phyloP scores from a whole-genome alignment of 2,113 vertebrate genomes.

The Castor canadensis region DNA sequence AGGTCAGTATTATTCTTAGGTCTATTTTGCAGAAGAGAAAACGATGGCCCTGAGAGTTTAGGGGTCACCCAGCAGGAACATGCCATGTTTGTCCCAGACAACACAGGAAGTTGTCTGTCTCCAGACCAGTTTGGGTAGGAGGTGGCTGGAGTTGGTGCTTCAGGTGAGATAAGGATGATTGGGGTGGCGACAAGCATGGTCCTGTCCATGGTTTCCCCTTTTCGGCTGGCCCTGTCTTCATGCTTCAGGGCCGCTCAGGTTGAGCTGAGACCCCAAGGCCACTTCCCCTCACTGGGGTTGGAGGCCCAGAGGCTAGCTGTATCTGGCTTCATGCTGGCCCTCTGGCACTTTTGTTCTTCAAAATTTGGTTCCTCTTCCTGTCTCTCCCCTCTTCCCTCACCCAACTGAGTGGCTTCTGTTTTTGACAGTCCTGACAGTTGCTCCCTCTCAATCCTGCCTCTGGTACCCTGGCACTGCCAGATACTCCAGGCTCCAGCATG shows the following conservation, averaged over 20 bases:
- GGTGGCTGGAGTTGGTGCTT: background rate
- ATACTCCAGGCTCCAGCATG: accelerated
- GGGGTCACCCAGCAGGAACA: background rate
- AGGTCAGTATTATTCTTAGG: background rate
- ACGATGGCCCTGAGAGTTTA: background rate
- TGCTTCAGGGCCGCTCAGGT: background rate
- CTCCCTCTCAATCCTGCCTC: background rate
- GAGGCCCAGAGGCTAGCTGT: background rate
- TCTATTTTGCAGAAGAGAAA: background rate
- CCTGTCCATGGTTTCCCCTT: background rate
- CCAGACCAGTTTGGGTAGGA: background rate
- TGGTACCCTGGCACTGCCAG: background rate
- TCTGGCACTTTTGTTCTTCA: too few species aligned
- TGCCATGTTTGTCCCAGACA: too few species aligned
- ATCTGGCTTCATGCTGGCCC: background rate
- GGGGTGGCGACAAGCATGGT: background rate
- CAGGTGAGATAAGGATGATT: background rate
- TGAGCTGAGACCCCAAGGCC: background rate
- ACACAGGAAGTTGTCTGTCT: background rate
- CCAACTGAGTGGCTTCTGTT: background rate
- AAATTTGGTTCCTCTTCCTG: constrained; percentile 40
- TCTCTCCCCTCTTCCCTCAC: background rate
- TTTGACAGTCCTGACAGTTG: background rate
- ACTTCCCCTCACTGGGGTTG: background rate
- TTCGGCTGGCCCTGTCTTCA: background rate